These are phyloP conservation scores for Drosophila bocqueti DNA, from an alignment of 1,140 invertebrate species.

Conservation along the genomic window DNA sequence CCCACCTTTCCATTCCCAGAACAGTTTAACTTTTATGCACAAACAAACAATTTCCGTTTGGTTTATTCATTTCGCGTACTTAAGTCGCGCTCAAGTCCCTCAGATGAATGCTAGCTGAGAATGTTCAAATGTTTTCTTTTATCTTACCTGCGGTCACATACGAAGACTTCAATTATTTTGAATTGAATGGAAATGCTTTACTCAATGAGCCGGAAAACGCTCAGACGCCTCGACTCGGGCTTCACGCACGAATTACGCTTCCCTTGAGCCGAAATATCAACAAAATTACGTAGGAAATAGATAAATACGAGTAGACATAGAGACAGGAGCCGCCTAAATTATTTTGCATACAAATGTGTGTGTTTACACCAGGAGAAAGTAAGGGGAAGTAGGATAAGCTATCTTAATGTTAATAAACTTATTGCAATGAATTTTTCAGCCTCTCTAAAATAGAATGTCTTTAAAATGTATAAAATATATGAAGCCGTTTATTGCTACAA, in stretches of 20 bases:
- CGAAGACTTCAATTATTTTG: conserved; percentile 67
- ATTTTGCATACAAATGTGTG: conserved; percentile 41
- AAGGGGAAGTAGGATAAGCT: neutral
- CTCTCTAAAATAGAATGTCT: neutral
- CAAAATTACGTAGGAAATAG: conserved; percentile 8
- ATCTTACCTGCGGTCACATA: conserved; percentile 45
- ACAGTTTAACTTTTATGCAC: conserved; percentile 33
- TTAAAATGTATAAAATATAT: no score
- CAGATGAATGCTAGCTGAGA: conserved; percentile 17
- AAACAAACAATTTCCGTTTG: conserved; percentile 40
- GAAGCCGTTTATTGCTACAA: no score
- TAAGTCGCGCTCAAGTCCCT: conserved; percentile 2
- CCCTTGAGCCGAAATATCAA: conserved; percentile 23
- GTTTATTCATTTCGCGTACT: conserved; percentile 30
- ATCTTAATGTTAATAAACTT: no score
- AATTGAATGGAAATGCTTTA: conserved; percentile 65
- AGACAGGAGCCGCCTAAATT: conserved; percentile 11
- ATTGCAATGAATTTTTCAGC: neutral
- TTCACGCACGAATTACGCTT: conserved; percentile 62
- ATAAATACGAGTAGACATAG: conserved; percentile 46
- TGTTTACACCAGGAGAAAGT: conserved; percentile 5
- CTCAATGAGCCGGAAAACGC: conserved; percentile 69
- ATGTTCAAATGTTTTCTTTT: conserved; percentile 39
- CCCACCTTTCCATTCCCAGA: neutral
- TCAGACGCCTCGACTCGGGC: conserved; percentile 49